Evolutionary conservation across 2,797 vertebrate species (phyloP), one percentile per base, ranked within the genome.

Genomic region (Cetoscarus ocellatus): DNA sequence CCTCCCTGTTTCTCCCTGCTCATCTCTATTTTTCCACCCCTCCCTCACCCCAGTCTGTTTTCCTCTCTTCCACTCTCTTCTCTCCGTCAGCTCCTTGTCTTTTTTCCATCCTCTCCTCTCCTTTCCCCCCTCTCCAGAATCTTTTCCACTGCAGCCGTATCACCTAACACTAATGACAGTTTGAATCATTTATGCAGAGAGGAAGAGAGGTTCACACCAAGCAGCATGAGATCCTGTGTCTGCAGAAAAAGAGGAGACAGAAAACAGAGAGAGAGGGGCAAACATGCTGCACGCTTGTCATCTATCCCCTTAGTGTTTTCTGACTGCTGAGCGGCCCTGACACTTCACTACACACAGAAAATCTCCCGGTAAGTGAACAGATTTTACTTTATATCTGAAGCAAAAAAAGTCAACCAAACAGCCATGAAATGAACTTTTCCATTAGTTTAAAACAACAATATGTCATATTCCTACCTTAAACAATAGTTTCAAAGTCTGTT

Each of bases 121-220:
- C 52, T n/a, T 45, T 64, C 62, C 18, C 48, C 35, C 45, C 53
- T 48, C 67, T 50, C 64, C 61, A 70, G 69, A 64, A 81, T 54
- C 56, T 74, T 80, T 74, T 74, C 68, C 80, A 74, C 48, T 86
- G 82, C 87, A 80, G 85, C 69, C 68, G 15, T 88, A 92, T 93
- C 91, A 88, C 75, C 82, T 90, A 85, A 88, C 82, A n/a, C 86
- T 87, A 88, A 92, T 82, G 77, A 89, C 45, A 67, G 73, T 78
- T 55, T 92, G 82, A 91, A 91, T 91, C 77, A 92, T 89, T 92
- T 81, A 92, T 85, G 83, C 1, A 1, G 58, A 76, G 82, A 81
- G 70, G 82, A 81, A 68, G 72, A 27, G 76, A 15, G 9, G 72
- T 69, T 85, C 61, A n/a, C 54, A 68, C 63, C 57, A 61, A 43